Conservation (phyloP, 2,797 vertebrate species). For the Cirrhinus mrigala region DNA sequence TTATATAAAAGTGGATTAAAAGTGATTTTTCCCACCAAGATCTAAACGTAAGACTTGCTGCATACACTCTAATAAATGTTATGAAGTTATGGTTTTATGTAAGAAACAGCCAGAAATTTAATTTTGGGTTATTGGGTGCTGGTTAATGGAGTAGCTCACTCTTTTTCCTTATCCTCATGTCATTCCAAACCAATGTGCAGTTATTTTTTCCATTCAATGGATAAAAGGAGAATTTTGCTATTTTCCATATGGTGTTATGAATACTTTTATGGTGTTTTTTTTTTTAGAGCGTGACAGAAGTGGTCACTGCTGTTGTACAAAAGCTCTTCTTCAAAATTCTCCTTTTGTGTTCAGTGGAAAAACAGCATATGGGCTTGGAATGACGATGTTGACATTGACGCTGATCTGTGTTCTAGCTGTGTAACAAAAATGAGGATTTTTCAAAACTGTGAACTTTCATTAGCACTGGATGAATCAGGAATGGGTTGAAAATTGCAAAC, state of each 20-base stretch:
- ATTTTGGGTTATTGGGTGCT: neutral
- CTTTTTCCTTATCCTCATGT: neutral
- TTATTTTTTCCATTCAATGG: neutral
- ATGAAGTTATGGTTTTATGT: neutral
- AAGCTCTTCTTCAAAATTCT: conserved; percentile 23
- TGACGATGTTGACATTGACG: neutral
- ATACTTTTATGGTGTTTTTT: neutral
- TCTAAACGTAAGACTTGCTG: neutral
- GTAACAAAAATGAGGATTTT: neutral
- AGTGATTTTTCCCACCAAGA: neutral
- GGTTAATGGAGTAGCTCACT: neutral
- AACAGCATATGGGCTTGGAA: conserved; percentile 16
- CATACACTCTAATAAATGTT: neutral
- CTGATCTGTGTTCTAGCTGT: neutral
- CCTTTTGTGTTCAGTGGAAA: conserved; percentile 19
- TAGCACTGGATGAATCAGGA: neutral
- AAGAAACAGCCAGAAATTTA: neutral
- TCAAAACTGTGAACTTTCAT: neutral
- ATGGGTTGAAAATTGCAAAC: neutral
- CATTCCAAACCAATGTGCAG: neutral
- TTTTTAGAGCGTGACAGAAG: neutral
- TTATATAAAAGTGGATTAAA: neutral
- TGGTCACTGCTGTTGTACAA: conserved; percentile 1
- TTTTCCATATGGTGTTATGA: neutral
- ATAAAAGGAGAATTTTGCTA: neutral